Evolutionary conservation across 2,113 vertebrate genomes (phyloP).

Genomic region (Anolis sagrei): DNA sequence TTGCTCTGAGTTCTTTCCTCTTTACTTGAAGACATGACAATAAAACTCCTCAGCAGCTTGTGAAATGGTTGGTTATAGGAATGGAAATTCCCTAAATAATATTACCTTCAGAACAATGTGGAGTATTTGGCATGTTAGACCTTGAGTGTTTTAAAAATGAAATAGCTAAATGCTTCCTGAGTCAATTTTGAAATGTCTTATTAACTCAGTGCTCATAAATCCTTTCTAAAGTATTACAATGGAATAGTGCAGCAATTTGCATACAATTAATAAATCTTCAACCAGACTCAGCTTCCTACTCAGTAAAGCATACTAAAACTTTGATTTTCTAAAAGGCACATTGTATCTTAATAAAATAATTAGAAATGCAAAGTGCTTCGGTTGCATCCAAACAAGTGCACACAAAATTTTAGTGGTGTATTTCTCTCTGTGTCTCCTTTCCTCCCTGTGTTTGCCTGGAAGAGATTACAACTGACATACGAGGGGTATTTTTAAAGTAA

Average conservation of each 20-base stretch:
- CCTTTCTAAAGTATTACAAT: constrained; percentile 12
- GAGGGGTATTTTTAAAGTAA: too few relatives aligned
- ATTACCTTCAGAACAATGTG: constrained; percentile 19
- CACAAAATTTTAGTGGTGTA: neutral
- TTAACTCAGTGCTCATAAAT: constrained; percentile 1
- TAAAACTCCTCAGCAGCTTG: neutral
- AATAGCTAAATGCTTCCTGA: constrained; percentile 19
- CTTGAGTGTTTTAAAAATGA: constrained; percentile 4
- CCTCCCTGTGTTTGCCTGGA: neutral
- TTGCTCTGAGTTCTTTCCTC: neutral
- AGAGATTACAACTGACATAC: neutral
- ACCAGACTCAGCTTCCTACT: neutral
- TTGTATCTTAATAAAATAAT: neutral
- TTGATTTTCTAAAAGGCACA: neutral
- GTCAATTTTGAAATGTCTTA: constrained; percentile 34
- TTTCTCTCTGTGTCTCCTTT: neutral
- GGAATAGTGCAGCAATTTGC: neutral
- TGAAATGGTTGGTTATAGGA: neutral
- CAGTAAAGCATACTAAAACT: neutral
- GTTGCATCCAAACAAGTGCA: constrained; percentile 1
- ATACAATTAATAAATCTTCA: constrained; percentile 34
- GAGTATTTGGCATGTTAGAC: neutral
- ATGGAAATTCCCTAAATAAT: constrained; percentile 27
- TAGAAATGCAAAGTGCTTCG: neutral
- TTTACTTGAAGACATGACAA: neutral